These are phyloP conservation scores for Megathymus violae DNA, from an alignment of 1,140 invertebrate species.

Conservation along the genomic window DNA sequence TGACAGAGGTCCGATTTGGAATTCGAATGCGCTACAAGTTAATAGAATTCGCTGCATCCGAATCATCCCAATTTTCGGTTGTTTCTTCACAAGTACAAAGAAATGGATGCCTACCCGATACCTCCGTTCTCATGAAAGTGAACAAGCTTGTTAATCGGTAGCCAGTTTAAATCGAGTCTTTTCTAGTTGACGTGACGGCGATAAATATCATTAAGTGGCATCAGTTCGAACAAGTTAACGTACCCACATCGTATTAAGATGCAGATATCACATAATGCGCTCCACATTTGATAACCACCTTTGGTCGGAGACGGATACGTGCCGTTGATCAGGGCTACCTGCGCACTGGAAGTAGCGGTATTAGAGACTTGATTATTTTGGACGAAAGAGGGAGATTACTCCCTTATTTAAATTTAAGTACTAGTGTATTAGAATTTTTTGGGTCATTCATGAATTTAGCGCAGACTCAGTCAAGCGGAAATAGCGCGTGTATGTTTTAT, in stretches of 20 bases:
- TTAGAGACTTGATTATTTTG: no score
- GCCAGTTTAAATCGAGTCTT: conserved; percentile 16
- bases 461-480: no score
- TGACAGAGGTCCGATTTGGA: no score
- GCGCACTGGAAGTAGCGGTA: no score
- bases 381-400: no score
- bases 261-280: conserved; percentile 26
- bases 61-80: no score
- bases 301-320: conserved; percentile 13
- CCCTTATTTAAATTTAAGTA: no score
- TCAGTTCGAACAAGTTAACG: conserved; percentile 29
- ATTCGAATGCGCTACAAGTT: no score
- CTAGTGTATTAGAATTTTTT: no score
- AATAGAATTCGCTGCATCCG: no score
- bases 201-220: conserved; percentile 32
- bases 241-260: conserved; percentile 30
- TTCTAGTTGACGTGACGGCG: conserved; percentile 18
- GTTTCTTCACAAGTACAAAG: not conserved
- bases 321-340: conserved; percentile 6
- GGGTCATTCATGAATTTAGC: no score
- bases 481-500: no score
- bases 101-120: not conserved
- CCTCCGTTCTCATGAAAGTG: conserved; percentile 1
- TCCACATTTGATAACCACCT: conserved; percentile 33
- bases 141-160: conserved; percentile 16